These are phyloP conservation scores for Daktulosphaira vitifoliae DNA, from an alignment of 1,140 invertebrate species.

Conservation along the genomic window DNA sequence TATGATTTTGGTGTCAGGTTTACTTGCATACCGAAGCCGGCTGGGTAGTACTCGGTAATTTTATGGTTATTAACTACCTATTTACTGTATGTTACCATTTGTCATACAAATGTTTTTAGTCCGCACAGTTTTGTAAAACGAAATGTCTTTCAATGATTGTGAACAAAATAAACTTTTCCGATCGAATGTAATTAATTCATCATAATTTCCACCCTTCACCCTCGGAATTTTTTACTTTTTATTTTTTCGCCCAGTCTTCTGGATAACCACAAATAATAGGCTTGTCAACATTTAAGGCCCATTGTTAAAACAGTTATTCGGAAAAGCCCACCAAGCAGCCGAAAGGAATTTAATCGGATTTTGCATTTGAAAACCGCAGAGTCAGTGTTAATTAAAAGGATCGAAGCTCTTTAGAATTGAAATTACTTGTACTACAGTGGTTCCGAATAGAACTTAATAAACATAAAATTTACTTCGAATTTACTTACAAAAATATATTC, in stretches of 20 bases:
- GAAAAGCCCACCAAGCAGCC: not conserved
- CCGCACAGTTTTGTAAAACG: too few species aligned
- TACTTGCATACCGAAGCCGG: slow-evolving; percentile 2
- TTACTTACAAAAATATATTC: too few species aligned
- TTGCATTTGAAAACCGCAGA: not conserved
- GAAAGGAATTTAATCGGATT: slow-evolving; percentile 17
- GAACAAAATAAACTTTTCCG: slow-evolving; percentile 26
- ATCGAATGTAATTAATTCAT: slow-evolving; percentile 18
- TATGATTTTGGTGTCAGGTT: slow-evolving; percentile 15
- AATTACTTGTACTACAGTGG: slow-evolving; percentile 1
- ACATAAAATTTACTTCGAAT: too few species aligned
- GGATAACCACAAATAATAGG: slow-evolving; percentile 27
- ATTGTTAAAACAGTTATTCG: slow-evolving; percentile 19
- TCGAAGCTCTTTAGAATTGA: not conserved
- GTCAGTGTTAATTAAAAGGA: slow-evolving; percentile 10
- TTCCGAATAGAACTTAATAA: slow-evolving; percentile 1
- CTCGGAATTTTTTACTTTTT: slow-evolving; percentile 22
- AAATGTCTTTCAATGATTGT: too few species aligned
- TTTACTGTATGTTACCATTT: not conserved
- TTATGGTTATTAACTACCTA: not conserved
- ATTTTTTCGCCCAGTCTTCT: not conserved
- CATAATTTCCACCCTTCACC: slow-evolving; percentile 31
- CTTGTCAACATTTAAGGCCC: slow-evolving; percentile 22
- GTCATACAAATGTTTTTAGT: slow-evolving; percentile 11
- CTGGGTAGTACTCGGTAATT: slow-evolving; percentile 2